phyloP scores from a whole-genome alignment of 2,113 vertebrate species.

The Pedionomus torquatus region DNA sequence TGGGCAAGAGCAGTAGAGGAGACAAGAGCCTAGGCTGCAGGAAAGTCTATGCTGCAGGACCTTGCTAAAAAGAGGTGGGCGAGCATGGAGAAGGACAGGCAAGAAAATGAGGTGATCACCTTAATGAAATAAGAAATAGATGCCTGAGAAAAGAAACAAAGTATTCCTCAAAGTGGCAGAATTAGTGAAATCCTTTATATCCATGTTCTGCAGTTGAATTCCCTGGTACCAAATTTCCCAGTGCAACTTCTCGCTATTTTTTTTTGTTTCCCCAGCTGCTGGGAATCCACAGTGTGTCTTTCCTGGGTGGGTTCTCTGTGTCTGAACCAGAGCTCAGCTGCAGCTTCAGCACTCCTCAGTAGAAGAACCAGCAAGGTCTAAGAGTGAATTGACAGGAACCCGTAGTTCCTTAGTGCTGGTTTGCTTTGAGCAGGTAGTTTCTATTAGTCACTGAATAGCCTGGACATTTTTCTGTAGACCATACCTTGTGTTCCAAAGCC shows the following conservation, averaged over 20 bases:
- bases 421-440: neutral
- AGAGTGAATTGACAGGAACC: neutral
- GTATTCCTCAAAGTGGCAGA: neutral
- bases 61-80: neutral
- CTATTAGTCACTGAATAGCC: neutral
- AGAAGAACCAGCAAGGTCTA: neutral
- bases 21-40: neutral
- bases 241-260: neutral
- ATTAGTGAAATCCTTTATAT: neutral
- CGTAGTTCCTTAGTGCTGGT: neutral
- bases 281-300: neutral
- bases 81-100: neutral
- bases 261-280: neutral
- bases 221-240: neutral
- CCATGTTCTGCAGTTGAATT: neutral
- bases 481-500: neutral
- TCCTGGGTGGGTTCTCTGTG: neutral
- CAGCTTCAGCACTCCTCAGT: neutral
- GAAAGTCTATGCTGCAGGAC: neutral
- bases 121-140: neutral
- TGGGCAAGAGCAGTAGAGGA: neutral
- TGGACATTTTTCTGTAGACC: neutral
- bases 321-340: neutral
- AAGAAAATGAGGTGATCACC: neutral
- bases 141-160: neutral